Percentiles rank a stretch among this genome's conserved stretches.
phyloP scores from a whole-genome alignment of 2,113 vertebrate genomes.

The Gopherus flavomarginatus region DNA sequence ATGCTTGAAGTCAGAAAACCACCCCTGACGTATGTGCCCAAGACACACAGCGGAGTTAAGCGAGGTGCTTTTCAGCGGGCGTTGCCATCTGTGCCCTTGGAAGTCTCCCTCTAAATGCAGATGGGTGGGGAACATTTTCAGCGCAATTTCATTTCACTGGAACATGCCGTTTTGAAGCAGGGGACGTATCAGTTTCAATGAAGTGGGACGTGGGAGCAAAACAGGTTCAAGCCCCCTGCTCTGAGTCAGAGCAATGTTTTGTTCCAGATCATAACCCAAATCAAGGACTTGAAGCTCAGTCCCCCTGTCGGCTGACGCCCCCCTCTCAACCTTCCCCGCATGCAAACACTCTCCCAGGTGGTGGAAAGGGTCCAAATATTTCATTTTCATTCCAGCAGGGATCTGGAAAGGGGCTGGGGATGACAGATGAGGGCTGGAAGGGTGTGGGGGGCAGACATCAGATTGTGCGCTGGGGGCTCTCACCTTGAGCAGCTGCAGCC shows the following conservation, averaged over 20 bases:
- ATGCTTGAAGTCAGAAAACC: neutral
- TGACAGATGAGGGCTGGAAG: accelerated
- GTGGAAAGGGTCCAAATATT: neutral
- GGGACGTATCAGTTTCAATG: neutral
- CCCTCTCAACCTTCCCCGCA: too few species aligned
- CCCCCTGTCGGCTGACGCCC: too few species aligned
- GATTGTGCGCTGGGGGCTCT: neutral
- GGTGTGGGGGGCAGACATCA: neutral
- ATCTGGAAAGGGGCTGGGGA: neutral
- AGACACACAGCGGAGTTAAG: neutral
- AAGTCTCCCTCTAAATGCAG: neutral
- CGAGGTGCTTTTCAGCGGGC: neutral
- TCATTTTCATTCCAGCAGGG: neutral
- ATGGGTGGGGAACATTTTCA: neutral
- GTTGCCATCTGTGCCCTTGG: neutral
- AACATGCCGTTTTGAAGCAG: neutral
- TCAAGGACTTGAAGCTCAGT: neutral
- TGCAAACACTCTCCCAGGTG: neutral
- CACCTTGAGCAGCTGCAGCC: slow-evolving; percentile 77
- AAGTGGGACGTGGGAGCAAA: neutral
- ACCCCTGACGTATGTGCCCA: neutral
- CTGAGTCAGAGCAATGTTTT: too few species aligned
- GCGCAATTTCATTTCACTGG: neutral
- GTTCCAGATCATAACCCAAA: neutral
- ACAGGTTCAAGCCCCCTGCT: too few species aligned